Conservation (phyloP, 2,888 invertebrate species). For the Xanthia icteritia region DNA sequence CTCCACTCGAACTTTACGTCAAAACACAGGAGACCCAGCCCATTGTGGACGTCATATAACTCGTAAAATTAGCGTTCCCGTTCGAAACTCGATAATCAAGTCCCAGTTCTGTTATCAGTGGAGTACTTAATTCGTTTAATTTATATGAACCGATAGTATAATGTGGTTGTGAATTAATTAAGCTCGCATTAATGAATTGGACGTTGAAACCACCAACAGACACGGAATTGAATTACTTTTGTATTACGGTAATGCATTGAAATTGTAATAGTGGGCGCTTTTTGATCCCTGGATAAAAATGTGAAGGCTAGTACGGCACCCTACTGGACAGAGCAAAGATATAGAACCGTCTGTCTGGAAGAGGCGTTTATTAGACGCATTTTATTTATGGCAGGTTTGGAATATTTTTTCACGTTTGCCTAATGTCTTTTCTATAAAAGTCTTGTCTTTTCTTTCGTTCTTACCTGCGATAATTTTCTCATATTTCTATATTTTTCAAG, state of each 20-base stretch:
- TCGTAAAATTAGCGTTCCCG: conserved; percentile 64
- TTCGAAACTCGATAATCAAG: conserved; percentile 68
- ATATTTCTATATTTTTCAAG: not conserved
- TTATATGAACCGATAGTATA: conserved; percentile 74
- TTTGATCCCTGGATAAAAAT: conserved; percentile 83
- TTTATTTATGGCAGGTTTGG: not conserved
- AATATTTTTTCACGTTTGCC: no score
- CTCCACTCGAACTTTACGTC: conserved; percentile 49
- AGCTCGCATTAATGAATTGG: conserved; percentile 78
- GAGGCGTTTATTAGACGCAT: not conserved
- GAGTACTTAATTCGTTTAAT: conserved; percentile 74
- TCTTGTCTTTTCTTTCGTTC: no score
- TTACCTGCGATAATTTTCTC: not conserved
- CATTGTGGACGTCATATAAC: conserved; percentile 53
- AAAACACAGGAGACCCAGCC: conserved; percentile 62
- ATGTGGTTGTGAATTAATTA: conserved; percentile 78
- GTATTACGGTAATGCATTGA: conserved; percentile 79
- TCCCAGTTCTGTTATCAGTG: conserved; percentile 71
- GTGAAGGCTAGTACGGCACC: conserved; percentile 75
- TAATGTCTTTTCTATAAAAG: no score
- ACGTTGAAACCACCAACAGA: conserved; percentile 76
- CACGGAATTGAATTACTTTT: conserved; percentile 81
- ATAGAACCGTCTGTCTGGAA: conserved; percentile 54
- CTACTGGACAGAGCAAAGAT: conserved; percentile 68
- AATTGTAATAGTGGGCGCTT: conserved; percentile 80